These are phyloP conservation scores for Tenthredo scrophulariae DNA, from an alignment of 2,888 invertebrate species.

Conservation along the genomic window DNA sequence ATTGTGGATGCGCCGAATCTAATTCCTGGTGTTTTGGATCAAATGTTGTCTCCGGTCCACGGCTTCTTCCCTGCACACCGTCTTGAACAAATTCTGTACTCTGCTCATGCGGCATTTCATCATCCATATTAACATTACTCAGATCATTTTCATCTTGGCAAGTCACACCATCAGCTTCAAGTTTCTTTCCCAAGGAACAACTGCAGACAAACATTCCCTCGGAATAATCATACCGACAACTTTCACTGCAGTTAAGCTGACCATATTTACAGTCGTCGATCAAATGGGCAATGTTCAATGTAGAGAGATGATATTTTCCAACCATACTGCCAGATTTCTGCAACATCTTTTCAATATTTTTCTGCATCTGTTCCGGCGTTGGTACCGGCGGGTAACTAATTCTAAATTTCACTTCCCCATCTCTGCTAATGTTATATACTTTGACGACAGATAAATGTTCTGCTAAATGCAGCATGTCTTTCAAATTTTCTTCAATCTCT, in stretches of 20 bases:
- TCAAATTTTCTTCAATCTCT: slow-evolving; percentile 82
- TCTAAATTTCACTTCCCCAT: slow-evolving; percentile 72
- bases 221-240: slow-evolving; percentile 84
- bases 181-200: slow-evolving; percentile 82
- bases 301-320: slow-evolving; percentile 70
- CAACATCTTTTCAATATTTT: slow-evolving; percentile 68
- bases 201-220: slow-evolving; percentile 84
- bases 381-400: slow-evolving; percentile 70
- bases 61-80: slow-evolving; percentile 71
- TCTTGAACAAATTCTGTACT: slow-evolving; percentile 64
- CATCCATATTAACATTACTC: slow-evolving; percentile 68
- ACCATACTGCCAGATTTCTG: slow-evolving; percentile 67
- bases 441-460: slow-evolving; percentile 66
- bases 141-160: slow-evolving; percentile 75
- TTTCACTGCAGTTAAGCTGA: slow-evolving; percentile 84
- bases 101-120: slow-evolving; percentile 60
- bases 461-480: slow-evolving; percentile 73
- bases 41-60: slow-evolving; percentile 61
- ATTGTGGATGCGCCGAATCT: not conserved
- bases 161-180: slow-evolving; percentile 79
- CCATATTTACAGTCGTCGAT: slow-evolving; percentile 84
- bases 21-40: slow-evolving; percentile 63
- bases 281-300: slow-evolving; percentile 72
- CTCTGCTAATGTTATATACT: slow-evolving; percentile 70
- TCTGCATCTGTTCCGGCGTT: slow-evolving; percentile 67